phyloP scores from a whole-genome alignment of 2,113 vertebrate genomes.

The Todiramphus chloris region DNA sequence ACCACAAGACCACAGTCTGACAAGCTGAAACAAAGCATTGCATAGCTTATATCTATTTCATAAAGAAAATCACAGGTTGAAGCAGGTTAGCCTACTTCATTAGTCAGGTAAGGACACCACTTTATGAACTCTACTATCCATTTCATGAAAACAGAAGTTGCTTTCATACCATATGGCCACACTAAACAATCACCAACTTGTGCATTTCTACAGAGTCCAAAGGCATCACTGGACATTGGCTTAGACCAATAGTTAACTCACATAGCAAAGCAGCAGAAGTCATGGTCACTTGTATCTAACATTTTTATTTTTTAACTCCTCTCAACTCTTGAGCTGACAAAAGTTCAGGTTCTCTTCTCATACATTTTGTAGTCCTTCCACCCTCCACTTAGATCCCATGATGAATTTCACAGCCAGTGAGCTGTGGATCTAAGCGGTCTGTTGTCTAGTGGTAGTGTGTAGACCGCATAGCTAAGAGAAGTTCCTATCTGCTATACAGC shows the following conservation, averaged over 20 bases:
- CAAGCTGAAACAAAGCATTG: not conserved
- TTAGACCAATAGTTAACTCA: not conserved
- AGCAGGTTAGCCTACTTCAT: not conserved
- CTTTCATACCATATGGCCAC: not conserved
- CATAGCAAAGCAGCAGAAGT: not conserved
- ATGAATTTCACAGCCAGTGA: not conserved
- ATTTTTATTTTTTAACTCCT: not conserved
- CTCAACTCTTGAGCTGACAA: not conserved
- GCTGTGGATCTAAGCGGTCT: not conserved
- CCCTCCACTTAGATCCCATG: not conserved
- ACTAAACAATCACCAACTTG: accelerated
- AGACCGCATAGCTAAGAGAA: not conserved
- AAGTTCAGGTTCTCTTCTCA: not conserved
- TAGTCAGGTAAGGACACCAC: not conserved
- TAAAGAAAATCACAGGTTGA: not conserved
- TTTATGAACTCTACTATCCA: not conserved
- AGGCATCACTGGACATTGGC: not conserved
- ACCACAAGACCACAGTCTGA: not conserved
- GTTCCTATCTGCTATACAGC: not conserved
- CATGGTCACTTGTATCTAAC: not conserved
- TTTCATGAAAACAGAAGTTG: not conserved
- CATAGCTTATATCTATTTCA: not conserved
- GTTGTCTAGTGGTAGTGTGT: not conserved
- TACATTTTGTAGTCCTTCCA: not conserved
- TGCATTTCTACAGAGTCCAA: not conserved